Evolutionary conservation across 1,140 invertebrate species (phyloP), one percentile per base, ranked within the genome.

Genomic region (Drosophila sproati): DNA sequence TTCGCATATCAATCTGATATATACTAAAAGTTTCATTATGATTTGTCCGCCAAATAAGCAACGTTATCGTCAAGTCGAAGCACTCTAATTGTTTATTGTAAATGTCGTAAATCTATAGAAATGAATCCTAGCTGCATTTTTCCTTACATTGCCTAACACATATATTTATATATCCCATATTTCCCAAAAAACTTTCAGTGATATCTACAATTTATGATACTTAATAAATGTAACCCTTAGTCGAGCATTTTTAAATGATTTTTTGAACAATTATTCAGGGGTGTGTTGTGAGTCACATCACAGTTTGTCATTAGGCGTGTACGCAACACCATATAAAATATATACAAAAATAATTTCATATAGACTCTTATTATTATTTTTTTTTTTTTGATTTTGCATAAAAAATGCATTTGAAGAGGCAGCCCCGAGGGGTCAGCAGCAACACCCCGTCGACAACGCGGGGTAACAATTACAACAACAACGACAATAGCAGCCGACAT

Each of bases 231-330:
- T 57, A 61, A 29, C 35, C 47, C 10, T 5, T 48, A 47, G 35
- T 31, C 37, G 10, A 20, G 5, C 12, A 56, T 3, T 45, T 20
- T 20, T 45, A 10, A 29, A 70, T 79, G 69, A 54, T 8, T 41
- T 63, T 43, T 41, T 20, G 10, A 32, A 12, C 28, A 41, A n/a
- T 43, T 35, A 51, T 60, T 61, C 43, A 66, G 61, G 83, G 83
- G 79, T 80, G 77, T 74, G 59, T 77, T 67, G 1, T 20, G 39
- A 66, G 20, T 31, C 34, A 59, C 62, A 75, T 45, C 64, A 73
- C 69, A 51, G 50, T 60, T 60, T 82, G 74, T 87, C 79, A 87
- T 79, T 82, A 73, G 76, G 75, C 63, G 66, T 80, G 70, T 73
- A 77, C 60, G 55, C 31, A 39, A 57, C 56, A 45, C 48, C 72